phyloP scores from a whole-genome alignment of 2,797 vertebrate species.

The Notoglanidium macrostoma region DNA sequence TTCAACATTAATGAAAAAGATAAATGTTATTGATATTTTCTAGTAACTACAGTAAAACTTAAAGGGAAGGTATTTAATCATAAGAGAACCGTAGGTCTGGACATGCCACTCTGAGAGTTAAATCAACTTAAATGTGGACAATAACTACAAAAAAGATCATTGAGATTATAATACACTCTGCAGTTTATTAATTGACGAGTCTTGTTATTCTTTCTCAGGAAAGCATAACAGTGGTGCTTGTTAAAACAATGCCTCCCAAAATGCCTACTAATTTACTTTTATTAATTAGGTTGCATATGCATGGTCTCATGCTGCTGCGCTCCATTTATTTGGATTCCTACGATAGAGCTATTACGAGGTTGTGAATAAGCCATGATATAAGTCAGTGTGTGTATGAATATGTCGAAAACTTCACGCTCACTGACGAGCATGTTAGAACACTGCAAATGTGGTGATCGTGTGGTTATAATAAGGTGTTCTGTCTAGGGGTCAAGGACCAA shows the following conservation, averaged over 20 bases:
- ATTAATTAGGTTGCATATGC: constrained; percentile 17
- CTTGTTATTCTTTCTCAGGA: background rate
- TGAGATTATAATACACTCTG: background rate
- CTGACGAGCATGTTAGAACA: background rate
- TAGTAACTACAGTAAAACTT: background rate
- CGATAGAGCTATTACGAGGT: background rate
- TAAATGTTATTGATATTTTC: background rate
- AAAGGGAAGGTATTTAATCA: background rate
- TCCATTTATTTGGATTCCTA: constrained; percentile 24
- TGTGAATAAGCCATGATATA: constrained; percentile 11
- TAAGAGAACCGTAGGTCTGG: background rate
- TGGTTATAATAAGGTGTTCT: background rate
- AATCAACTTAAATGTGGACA: background rate
- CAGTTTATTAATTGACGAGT: background rate
- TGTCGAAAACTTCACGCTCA: background rate
- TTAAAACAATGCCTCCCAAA: constrained; percentile 14
- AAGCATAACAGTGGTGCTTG: background rate
- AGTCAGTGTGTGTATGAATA: background rate
- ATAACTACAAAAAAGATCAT: too few species aligned
- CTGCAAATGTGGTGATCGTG: background rate
- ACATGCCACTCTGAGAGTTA: background rate
- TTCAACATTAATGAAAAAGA: too few species aligned
- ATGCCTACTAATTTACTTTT: constrained; percentile 1
- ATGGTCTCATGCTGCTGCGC: constrained; percentile 5
- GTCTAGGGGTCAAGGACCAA: background rate